Conservation (phyloP, 2,888 invertebrate genomes). For the Drosophila neutralis region DNA sequence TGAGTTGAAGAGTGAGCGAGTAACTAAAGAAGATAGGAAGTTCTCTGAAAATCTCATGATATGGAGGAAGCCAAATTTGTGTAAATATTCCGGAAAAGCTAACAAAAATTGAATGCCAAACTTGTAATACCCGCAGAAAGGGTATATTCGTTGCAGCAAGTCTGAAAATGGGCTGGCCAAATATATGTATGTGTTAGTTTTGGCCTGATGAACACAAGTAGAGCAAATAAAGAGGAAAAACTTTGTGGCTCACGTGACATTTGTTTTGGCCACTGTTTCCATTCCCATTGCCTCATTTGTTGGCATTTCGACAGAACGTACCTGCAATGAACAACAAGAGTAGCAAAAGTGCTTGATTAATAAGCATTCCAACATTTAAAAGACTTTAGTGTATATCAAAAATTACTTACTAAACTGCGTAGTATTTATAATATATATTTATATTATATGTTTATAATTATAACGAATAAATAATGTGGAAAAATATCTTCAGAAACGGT, state of each 20-base stretch:
- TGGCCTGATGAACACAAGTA: constrained; percentile 37
- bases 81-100: not conserved
- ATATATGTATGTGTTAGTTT: constrained; percentile 34
- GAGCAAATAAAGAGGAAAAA: constrained; percentile 23
- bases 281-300: constrained; percentile 35
- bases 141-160: constrained; percentile 1
- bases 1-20: too few relatives aligned
- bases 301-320: constrained; percentile 61
- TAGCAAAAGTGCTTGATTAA: constrained; percentile 2
- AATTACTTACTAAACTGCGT: not conserved
- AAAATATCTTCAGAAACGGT: not conserved
- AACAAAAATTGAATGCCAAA: not conserved
- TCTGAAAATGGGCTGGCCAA: constrained; percentile 22
- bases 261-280: constrained; percentile 65
- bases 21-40: too few relatives aligned
- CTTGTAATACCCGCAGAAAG: not conserved
- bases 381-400: not conserved
- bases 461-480: not conserved
- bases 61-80: not conserved
- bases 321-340: constrained; percentile 56
- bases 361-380: not conserved
- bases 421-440: not conserved
- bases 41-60: not conserved
- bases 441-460: not conserved
- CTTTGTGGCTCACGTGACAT: constrained; percentile 70